Base-by-base conservation (phyloP, 2,113 vertebrate genomes). In the Phaethornis superciliosus region DNA sequence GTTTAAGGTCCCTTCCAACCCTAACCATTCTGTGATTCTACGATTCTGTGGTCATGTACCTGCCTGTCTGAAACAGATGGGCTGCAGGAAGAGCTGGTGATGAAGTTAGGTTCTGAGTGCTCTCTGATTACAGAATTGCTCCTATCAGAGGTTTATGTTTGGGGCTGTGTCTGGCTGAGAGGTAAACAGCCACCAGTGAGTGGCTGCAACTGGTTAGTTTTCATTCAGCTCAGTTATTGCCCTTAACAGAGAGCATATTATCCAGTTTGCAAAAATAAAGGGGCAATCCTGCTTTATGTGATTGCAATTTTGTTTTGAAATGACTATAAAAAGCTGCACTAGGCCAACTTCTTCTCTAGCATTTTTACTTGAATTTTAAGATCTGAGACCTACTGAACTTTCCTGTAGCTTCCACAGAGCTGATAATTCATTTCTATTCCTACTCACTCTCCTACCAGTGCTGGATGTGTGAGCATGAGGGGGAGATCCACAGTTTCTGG, bases 351-450 rank as follows among this genome's bases (percentile, higher is more conserved):
- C 23, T 94, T 88, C 47, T 74, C 60, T 3, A 58, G 40, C 13
- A 18, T 58, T 94, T 75, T 90, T 21, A 68, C 90, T 92, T 93
- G 88, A 94, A 85, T 95, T 71, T 51, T 89, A 77, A 81, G 47
- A 81, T 35, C 37, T 88, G 84, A 92, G 49, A 95, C 70, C 27
- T 65, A n/a, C 20, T 88, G 69, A 91, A 81, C 32, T 69, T 88
- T 44, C 8, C 15, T 63, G 47, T 62, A 51, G 40, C 54, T 95
- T 90, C 68, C 19, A 28, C 28, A 67, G 18, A 65, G 58, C 83
- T 49, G 42, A 65, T 30, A 89, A 94, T 56, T 90, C 30, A 55
- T 77, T 93, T 88, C 60, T 85, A 28, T 76, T 88, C 44, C 89
- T 82, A 69, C 33, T 91, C 23, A 6, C 23, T 89, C 59, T 82